Base-by-base conservation (phyloP, 23 tunicate genomes). In the Clavelina lepadiformis region DNA sequence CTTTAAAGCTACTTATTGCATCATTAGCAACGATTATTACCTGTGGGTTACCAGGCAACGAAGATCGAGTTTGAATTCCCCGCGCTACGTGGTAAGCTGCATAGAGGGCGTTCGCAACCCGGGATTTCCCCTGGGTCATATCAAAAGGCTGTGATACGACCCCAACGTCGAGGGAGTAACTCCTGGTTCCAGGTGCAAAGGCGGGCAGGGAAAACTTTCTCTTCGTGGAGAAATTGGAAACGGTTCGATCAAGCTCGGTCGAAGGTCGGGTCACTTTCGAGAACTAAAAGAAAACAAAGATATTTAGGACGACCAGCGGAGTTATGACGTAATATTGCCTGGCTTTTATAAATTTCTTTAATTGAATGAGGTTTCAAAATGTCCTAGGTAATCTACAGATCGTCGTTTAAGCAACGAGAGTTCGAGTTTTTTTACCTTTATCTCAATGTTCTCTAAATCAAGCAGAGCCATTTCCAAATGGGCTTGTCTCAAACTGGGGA, bases 21-120 rank as follows among this genome's bases (percentile, higher is more conserved):
- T n/a, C n/a, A n/a, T n/a, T n/a, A n/a, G n/a, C n/a, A n/a, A n/a
- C n/a, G n/a, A n/a, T n/a, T n/a, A n/a, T n/a, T 47, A 78, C 75
- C 75, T 72, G 63, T 2, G 80, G 71, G 36, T 77, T 71, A 65
- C 95, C 95, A 20, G 83, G 95, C 45, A 86, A 29, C 49, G 78
- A 19, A 0, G 95, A 38, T 30, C 95, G 66, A 26, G 50, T 64
- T 47, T 65, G 75, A 28, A 62, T 33, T 26, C 71, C 80, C 18
- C 77, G 28, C 30, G 80, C 78, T 1, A 56, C 77, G 44, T 54
- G 68, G 65, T 62, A 77, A 19, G 85, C 79, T 4, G 85, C 11
- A 41, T 71, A 73, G 38, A 86, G 63, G 26, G 80, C 70, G 25
- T 35, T 33, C 1, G 80, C 95, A 2, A 86, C 60, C 23, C 66